Conservation (phyloP, 2,113 vertebrate species). For the Pogona vitticeps region DNA sequence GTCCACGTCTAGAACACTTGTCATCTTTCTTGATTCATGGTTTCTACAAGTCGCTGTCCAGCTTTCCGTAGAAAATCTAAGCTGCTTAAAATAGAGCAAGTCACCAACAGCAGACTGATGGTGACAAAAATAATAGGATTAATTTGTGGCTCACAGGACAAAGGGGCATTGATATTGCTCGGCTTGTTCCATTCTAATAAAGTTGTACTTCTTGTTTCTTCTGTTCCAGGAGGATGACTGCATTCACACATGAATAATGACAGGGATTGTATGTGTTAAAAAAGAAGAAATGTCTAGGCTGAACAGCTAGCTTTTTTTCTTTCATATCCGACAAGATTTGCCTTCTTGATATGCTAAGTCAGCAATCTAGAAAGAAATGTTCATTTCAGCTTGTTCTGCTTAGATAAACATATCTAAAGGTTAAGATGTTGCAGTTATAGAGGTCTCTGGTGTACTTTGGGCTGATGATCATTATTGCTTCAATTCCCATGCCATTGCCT, state of each 20-base stretch:
- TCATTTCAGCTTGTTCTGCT: slow-evolving; percentile 14
- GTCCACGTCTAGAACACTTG: not conserved
- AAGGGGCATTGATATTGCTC: not conserved
- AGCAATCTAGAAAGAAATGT: not conserved
- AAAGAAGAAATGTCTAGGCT: not conserved
- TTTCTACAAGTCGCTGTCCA: not conserved
- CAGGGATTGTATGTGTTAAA: not conserved
- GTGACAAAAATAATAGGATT: slow-evolving; percentile 20
- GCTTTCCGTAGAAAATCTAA: not conserved
- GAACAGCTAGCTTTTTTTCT: slow-evolving; percentile 1
- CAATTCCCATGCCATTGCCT: not conserved
- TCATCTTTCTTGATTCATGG: slow-evolving; percentile 10
- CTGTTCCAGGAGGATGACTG: slow-evolving; percentile 4
- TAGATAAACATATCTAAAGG: not conserved
- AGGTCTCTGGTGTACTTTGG: not conserved
- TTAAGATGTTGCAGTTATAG: not conserved
- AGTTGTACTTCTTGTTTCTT: slow-evolving; percentile 5
- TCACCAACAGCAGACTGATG: not conserved
- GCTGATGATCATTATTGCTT: not conserved
- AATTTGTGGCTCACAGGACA: not conserved
- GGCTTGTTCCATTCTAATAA: slow-evolving; percentile 4
- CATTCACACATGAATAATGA: slow-evolving; percentile 9
- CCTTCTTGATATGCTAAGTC: not conserved
- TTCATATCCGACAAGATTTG: not conserved
- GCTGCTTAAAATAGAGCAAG: not conserved